Evolutionary conservation across 1,140 invertebrate genomes (phyloP), one percentile per base, ranked within the genome.

Genomic region (Apolygus lucorum): DNA sequence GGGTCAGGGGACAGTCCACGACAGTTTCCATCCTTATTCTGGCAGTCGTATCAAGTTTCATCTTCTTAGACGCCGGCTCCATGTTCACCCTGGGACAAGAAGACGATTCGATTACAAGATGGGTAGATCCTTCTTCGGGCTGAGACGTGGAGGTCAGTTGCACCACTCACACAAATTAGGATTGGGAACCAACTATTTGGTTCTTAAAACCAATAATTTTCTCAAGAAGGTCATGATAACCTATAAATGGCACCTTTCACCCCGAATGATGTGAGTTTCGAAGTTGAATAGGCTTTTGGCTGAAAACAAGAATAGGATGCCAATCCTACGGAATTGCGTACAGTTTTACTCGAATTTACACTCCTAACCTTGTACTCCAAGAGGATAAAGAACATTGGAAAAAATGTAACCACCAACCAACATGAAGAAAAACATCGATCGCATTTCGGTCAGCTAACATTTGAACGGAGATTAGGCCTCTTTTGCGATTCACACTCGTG

Each of bases 11-110:
- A 25, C 66, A 67, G 62, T 68, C 71, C 11, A 54, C 14, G 1
- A 72, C 1, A 1, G 24, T 11, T 52, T 66, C 59, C 63, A 64
- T 64, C 63, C 13, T 59, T 11, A 21, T 59, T 59, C 54, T 21
- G 13, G 54, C 22, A 13, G 11, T 59, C 54, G 11, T 17, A 11
- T 49, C 34, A 17, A 49, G 34, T 49, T 49, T 49, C 8, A 8
- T 49, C 54, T 59, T 59, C 54, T 59, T 59, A 21, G 22, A 24
- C 13, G 54, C 2, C 4, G 54, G 54, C 22, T 59, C 54, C 22
- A 14, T 59, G 13, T 59, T 13, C 22, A 11, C 22, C 54, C 54
- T 59, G 54, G 11, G 54, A 59, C 54, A 59, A 59, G 54, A 59
- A 59, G 11, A 24, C 11, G 17, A 8, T 13, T 4, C 54, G 4